A percentile compares a stretch with the other conserved stretches of the same genome.
phyloP scores from a whole-genome alignment of 1,140 invertebrate species.

The Bombus superbus region DNA sequence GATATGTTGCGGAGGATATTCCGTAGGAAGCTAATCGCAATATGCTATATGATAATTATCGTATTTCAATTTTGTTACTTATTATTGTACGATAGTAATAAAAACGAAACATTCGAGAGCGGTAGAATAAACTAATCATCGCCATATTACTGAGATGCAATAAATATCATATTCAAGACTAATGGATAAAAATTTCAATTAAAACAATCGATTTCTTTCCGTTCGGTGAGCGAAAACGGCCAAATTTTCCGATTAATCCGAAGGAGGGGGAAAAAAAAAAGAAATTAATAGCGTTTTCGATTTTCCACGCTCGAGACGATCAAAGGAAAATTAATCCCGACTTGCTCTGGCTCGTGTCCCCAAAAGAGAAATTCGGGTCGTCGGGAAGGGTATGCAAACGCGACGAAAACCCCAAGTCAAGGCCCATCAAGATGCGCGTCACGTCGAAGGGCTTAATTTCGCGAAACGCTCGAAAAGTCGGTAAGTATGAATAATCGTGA shows the following conservation, averaged over 20 bases:
- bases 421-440: conserved; percentile 59
- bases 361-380: background rate
- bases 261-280: background rate
- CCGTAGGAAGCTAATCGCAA: too few species aligned
- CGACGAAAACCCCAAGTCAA: background rate
- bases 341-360: background rate
- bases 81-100: background rate
- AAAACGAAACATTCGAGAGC: background rate
- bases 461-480: conserved; percentile 64
- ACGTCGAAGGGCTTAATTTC: conserved; percentile 72
- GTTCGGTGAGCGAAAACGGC: background rate
- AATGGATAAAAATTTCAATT: background rate
- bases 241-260: background rate
- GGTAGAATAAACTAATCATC: background rate
- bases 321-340: background rate
- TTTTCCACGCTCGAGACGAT: background rate
- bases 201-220: background rate
- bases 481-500: conserved; percentile 74
- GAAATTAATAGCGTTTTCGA: background rate
- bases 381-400: background rate
- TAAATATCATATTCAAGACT: background rate
- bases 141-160: background rate
- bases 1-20: background rate
- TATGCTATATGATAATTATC: too few species aligned
- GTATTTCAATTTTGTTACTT: background rate